These are phyloP conservation scores for Lineus longissimus DNA, from an alignment of 1,140 invertebrate genomes.

Conservation along the genomic window DNA sequence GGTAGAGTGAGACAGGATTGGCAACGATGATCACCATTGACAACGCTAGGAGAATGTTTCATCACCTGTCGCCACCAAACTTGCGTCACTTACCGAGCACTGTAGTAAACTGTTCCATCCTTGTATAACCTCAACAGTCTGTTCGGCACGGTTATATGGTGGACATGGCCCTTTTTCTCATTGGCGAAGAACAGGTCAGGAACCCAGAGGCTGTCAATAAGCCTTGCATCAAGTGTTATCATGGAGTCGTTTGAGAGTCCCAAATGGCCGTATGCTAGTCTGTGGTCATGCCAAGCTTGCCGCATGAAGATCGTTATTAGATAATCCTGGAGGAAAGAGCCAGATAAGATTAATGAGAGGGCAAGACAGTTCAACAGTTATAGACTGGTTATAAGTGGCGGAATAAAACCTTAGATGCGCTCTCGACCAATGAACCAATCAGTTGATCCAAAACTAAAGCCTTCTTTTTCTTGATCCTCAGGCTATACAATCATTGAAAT, in stretches of 20 bases:
- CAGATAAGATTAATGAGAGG: neutral
- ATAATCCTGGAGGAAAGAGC: conserved; percentile 36
- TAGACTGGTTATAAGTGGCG: neutral
- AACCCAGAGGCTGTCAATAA: conserved; percentile 70
- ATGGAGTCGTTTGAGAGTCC: neutral
- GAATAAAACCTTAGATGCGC: neutral
- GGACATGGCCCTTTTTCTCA: conserved; percentile 59
- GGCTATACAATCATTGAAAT: too few species aligned
- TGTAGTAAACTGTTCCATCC: conserved; percentile 64
- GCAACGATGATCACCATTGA: too few species aligned
- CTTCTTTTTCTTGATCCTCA: conserved; percentile 1
- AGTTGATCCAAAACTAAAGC: neutral
- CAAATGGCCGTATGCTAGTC: conserved; percentile 60
- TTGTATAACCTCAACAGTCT: conserved; percentile 65
- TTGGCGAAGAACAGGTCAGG: conserved; percentile 69
- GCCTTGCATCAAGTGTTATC: conserved; percentile 68
- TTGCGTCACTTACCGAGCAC: conserved; percentile 25
- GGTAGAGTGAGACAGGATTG: too few species aligned
- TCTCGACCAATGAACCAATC: neutral
- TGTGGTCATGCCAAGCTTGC: conserved; percentile 34
- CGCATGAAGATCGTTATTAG: conserved; percentile 32
- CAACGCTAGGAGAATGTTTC: too few species aligned
- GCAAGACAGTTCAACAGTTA: neutral
- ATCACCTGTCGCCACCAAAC: too few species aligned
- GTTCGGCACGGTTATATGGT: conserved; percentile 61